phyloP scores from a whole-genome alignment of 2,113 vertebrate species.

The Phrynosoma platyrhinos region DNA sequence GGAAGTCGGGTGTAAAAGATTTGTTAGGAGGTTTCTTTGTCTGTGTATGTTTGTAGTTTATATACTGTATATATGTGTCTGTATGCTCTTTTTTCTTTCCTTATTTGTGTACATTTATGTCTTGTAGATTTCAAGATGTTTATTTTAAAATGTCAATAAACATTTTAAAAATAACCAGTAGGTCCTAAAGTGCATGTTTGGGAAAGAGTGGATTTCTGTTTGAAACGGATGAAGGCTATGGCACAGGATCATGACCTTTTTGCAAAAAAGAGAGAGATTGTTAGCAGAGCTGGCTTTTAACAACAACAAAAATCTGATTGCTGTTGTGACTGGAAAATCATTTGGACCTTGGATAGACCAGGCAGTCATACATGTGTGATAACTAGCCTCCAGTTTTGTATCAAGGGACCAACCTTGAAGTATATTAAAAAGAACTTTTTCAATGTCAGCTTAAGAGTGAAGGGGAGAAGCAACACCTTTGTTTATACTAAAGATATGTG shows the following conservation, averaged over 20 bases:
- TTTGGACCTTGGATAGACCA: neutral
- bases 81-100: no score
- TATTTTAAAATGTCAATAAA: no score
- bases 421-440: neutral
- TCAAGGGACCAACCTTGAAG: neutral
- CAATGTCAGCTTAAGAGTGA: neutral
- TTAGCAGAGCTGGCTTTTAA: neutral
- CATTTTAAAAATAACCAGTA: neutral
- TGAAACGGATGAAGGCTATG: neutral
- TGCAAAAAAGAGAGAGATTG: neutral
- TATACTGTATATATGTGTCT: no score
- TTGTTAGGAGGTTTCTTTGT: no score
- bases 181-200: neutral
- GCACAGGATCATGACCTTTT: neutral
- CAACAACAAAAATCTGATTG: no score
- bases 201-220: neutral
- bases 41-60: no score
- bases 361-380: neutral
- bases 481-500: conserved; percentile 5
- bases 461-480: neutral
- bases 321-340: no score
- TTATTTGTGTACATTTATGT: no score
- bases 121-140: no score
- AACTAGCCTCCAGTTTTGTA: neutral
- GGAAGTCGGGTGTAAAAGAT: no score